Base-by-base conservation (phyloP, 2,113 vertebrate species). In the Paradoxurus hermaphroditus region DNA sequence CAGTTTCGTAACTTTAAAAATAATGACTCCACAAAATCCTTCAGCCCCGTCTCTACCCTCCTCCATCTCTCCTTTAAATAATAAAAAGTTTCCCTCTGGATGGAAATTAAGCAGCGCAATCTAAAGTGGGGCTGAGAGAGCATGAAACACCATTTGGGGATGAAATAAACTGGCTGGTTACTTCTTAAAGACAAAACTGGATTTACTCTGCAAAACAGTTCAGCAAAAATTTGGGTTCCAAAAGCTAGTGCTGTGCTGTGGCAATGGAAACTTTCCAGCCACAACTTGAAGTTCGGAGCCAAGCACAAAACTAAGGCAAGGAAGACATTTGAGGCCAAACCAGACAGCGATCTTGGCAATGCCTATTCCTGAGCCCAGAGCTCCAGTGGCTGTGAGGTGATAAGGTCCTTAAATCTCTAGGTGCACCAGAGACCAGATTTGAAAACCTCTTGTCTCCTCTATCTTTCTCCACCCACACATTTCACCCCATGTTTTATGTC, bases 181-280 rank as follows among this genome's bases (percentile, higher is more conserved):
- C 59, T 95, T 96, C 62, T 90, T 91, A 95, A 68, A 94, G 82
- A 62, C 82, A 93, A 94, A 94, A 73, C 59, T 95, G 31, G 29
- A 65, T 97, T 95, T 89, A 25, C 41, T 96, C 72, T 94, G 79
- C 51, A 86, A 96, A 95, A 79, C 31, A 91, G 63, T 93, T 96
- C 53, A 95, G 79, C 56, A 81, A 84, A 89, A 87, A 51, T 77
- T 73, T 85, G 90, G 78, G 41, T 73, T 97, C 79, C 73, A 83
- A 91, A 79, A 53, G 75, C 73, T 13, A 46, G 36, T 3, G 16
- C 75, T 94, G 7, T 13, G 13, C 75, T 67, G 62, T 88, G 78
- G 78, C 90, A 87, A 27, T 96, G 96, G 94, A 94, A 82, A 92
- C 34, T 65, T 95, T 96, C 79, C 92, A 96, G 90, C 59, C 72